phyloP scores from a whole-genome alignment of 1,140 invertebrate species.

The Papilio polytes region DNA sequence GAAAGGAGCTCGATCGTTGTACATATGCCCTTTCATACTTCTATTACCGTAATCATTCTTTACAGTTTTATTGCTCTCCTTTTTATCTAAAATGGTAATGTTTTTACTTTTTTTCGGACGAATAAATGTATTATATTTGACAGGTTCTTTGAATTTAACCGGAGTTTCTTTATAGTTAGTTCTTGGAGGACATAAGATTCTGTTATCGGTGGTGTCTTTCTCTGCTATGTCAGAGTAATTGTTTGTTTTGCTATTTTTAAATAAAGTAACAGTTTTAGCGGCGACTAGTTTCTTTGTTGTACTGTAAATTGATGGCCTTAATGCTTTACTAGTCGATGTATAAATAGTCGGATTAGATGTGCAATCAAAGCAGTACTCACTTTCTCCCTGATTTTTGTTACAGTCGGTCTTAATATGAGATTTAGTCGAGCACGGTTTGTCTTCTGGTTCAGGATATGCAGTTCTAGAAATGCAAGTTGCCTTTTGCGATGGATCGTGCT shows the following conservation, averaged over 20 bases:
- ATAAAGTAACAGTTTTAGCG: constrained; percentile 41
- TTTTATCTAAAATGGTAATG: constrained; percentile 17
- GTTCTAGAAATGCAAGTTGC: not conserved
- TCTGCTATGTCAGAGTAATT: constrained; percentile 14
- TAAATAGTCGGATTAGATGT: constrained; percentile 25
- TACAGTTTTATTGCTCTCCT: constrained; percentile 10
- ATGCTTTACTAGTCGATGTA: constrained; percentile 1
- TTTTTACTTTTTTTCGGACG: constrained; percentile 17
- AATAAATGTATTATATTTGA: constrained; percentile 3
- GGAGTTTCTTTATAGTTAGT: not conserved
- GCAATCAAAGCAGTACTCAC: constrained; percentile 17
- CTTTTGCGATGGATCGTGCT: constrained; percentile 3
- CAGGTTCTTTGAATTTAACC: not conserved
- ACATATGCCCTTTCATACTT: not conserved
- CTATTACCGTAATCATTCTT: not conserved
- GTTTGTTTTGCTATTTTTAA: not conserved
- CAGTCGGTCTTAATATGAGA: not conserved
- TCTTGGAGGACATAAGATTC: not conserved
- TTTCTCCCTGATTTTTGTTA: not conserved
- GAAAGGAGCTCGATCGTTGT: constrained; percentile 9
- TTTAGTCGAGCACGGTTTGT: not conserved
- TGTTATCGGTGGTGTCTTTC: not conserved
- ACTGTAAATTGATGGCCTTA: constrained; percentile 37
- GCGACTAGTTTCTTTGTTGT: constrained; percentile 26
- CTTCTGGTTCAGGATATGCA: not conserved